Evolutionary conservation across 2,797 vertebrate species (phyloP).

Genomic region (Agapornis canus): DNA sequence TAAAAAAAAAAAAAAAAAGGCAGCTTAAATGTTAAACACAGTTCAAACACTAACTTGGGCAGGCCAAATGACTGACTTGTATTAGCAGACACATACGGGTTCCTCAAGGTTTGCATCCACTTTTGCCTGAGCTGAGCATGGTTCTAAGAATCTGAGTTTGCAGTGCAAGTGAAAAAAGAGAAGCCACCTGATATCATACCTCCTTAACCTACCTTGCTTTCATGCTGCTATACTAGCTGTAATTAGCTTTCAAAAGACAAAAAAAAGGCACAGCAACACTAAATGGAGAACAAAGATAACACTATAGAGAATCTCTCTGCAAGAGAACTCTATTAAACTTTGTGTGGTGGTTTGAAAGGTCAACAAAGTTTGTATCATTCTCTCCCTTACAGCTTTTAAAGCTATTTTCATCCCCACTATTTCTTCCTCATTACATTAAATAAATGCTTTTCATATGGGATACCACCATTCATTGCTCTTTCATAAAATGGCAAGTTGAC

Average conservation of each 20-base stretch:
- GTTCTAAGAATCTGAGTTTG: background rate
- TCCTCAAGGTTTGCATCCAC: background rate
- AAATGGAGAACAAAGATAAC: background rate
- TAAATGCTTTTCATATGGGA: conserved; percentile 1
- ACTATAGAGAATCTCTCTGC: background rate
- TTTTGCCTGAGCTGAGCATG: background rate
- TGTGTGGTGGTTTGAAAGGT: background rate
- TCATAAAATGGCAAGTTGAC: background rate
- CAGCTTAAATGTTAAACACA: background rate
- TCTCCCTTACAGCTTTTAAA: background rate
- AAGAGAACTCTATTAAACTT: background rate
- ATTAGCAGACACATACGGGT: background rate
- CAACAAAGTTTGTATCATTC: background rate
- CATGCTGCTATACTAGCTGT: background rate
- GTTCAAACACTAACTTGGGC: background rate
- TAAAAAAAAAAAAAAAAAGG: too few relatives aligned
- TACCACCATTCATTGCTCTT: background rate
- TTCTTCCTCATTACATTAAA: background rate
- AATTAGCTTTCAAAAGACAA: background rate
- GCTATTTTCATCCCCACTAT: background rate
- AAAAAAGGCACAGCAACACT: background rate
- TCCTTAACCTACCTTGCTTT: background rate
- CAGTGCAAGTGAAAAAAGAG: background rate
- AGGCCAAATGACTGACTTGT: background rate
- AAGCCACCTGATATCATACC: background rate